Conservation (phyloP, 1,140 invertebrate species). For the Palaemon carinicauda region DNA sequence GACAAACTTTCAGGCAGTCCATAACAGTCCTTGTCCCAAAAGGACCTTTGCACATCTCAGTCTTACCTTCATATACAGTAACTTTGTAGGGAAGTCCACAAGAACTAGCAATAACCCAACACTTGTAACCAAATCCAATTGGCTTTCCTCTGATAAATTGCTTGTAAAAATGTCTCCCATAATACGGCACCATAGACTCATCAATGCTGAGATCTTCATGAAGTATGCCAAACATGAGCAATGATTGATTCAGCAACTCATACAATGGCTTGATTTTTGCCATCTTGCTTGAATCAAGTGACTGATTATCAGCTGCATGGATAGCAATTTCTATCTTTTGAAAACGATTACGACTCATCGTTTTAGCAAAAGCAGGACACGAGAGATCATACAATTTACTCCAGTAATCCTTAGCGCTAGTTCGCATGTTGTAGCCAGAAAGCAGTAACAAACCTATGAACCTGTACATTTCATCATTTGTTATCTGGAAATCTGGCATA, state of each 20-base stretch:
- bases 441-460: slow-evolving; percentile 6
- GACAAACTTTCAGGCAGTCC: neutral
- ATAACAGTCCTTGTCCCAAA: slow-evolving; percentile 29
- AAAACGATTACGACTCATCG: slow-evolving; percentile 37
- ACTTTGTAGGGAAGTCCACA: slow-evolving; percentile 26
- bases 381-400: neutral
- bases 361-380: slow-evolving; percentile 13
- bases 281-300: slow-evolving; percentile 43
- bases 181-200: slow-evolving; percentile 68
- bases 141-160: slow-evolving; percentile 67
- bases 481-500: neutral
- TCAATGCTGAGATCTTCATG: slow-evolving; percentile 64
- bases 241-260: slow-evolving; percentile 59
- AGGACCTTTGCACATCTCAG: neutral
- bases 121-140: slow-evolving; percentile 66
- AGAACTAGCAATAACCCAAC: slow-evolving; percentile 40
- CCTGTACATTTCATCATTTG: slow-evolving; percentile 11
- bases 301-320: slow-evolving; percentile 36
- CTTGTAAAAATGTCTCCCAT: slow-evolving; percentile 66
- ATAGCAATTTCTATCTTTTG: slow-evolving; percentile 25
- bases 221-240: slow-evolving; percentile 56
- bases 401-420: neutral
- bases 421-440: slow-evolving; percentile 14
- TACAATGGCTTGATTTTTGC: slow-evolving; percentile 60
- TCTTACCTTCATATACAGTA: slow-evolving; percentile 26